Conservation (phyloP, 1,140 invertebrate species). For the Calliopsis andreniformis region DNA sequence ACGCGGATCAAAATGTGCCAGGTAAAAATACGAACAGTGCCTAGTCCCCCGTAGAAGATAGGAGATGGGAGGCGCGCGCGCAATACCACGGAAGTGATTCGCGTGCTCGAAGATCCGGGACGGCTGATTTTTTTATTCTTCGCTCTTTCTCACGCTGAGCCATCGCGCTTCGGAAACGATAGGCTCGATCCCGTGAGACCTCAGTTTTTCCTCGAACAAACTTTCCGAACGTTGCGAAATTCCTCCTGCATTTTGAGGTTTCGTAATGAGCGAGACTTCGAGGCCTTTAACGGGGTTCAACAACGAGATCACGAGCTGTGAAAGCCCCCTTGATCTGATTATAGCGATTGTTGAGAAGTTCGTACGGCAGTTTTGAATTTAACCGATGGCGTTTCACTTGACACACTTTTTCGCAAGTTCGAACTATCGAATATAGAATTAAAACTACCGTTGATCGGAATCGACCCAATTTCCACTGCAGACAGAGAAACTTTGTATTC, state of each 20-base stretch:
- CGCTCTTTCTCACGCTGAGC: constrained; percentile 31
- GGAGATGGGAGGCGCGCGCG: not conserved
- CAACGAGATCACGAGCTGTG: not conserved
- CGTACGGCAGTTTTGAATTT: not conserved
- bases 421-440: constrained; percentile 8
- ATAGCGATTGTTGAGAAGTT: constrained; percentile 15
- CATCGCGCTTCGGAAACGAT: constrained; percentile 27
- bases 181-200: constrained; percentile 1
- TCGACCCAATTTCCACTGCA: not conserved
- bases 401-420: constrained; percentile 8
- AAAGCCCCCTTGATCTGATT: constrained; percentile 10
- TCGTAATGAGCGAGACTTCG: not conserved
- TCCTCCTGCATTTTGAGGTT: not conserved
- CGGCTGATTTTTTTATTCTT: constrained; percentile 22
- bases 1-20: not conserved
- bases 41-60: not conserved
- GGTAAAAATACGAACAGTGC: not conserved
- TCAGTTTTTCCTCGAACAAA: not conserved
- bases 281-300: not conserved
- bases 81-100: constrained; percentile 30
- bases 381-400: constrained; percentile 35
- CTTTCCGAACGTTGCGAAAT: not conserved
- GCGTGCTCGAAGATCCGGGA: constrained; percentile 16
- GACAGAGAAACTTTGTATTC: not conserved
- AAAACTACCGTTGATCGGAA: constrained; percentile 3